A percentile compares a stretch with the other conserved stretches of the same genome.
These are phyloP conservation scores for Gymnothorax javanicus DNA, from an alignment of 2,797 vertebrate species.

Conservation along the genomic window DNA sequence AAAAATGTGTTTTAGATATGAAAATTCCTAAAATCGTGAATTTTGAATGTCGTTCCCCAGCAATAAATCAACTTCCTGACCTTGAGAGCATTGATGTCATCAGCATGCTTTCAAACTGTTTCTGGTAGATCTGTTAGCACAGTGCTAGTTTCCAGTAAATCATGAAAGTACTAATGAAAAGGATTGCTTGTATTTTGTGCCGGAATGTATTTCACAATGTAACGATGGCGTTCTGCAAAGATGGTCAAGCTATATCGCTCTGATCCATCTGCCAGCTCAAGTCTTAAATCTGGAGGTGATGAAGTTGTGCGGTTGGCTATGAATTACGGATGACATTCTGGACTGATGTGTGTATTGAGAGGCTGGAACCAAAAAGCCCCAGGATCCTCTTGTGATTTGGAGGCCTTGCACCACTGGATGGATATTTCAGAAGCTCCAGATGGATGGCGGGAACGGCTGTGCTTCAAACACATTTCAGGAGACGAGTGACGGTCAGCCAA, in stretches of 20 bases:
- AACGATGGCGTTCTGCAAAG: slow-evolving; percentile 48
- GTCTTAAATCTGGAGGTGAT: slow-evolving; percentile 50
- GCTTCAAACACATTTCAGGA: slow-evolving; percentile 49
- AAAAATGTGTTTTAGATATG: slow-evolving; percentile 3
- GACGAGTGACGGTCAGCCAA: slow-evolving; percentile 26
- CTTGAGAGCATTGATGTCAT: not conserved
- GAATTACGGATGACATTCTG: slow-evolving; percentile 57
- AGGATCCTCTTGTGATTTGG: slow-evolving; percentile 40
- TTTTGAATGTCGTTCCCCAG: slow-evolving; percentile 1
- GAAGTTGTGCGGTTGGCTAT: slow-evolving; percentile 46
- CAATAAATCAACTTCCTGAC: slow-evolving; percentile 13
- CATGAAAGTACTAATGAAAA: slow-evolving; percentile 40
- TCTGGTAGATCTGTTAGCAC: slow-evolving; percentile 26
- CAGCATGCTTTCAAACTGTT: not conserved
- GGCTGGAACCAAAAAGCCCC: slow-evolving; percentile 34
- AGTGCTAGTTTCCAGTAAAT: slow-evolving; percentile 23
- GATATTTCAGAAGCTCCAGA: slow-evolving; percentile 56
- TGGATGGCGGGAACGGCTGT: slow-evolving; percentile 52
- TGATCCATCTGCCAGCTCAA: slow-evolving; percentile 32
- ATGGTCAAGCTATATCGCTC: slow-evolving; percentile 39
- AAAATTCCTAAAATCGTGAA: not conserved
- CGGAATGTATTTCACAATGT: slow-evolving; percentile 48
- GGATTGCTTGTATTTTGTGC: slow-evolving; percentile 60
- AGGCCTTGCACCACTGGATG: slow-evolving; percentile 47
- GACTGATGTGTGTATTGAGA: slow-evolving; percentile 35